phyloP scores from a whole-genome alignment of 2,113 vertebrate species.

The Maccullochella peelii region DNA sequence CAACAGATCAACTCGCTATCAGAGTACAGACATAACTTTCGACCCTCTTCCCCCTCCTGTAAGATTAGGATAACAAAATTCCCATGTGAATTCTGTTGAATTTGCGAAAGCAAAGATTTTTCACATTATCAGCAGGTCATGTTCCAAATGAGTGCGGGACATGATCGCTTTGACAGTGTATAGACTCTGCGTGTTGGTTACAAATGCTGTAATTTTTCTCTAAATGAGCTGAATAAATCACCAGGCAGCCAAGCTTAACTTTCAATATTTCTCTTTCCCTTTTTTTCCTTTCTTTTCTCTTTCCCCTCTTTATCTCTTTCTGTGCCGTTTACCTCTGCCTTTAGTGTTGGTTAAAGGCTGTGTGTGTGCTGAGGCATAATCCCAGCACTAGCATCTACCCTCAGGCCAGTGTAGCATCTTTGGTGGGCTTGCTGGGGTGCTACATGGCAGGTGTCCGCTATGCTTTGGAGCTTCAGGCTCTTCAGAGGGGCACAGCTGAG shows the following conservation, averaged over 20 bases:
- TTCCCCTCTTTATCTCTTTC: background rate
- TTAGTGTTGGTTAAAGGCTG: slow-evolving; percentile 82
- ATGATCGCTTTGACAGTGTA: background rate
- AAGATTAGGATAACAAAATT: slow-evolving; percentile 20
- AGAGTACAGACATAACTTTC: slow-evolving; percentile 67
- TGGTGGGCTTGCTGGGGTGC: slow-evolving; percentile 90
- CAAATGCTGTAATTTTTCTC: background rate
- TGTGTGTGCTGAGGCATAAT: slow-evolving; percentile 91
- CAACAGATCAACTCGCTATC: slow-evolving; percentile 43
- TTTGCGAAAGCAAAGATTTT: slow-evolving; percentile 14
- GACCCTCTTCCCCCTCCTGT: background rate
- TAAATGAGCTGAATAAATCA: background rate
- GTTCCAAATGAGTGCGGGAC: background rate
- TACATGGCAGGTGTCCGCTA: slow-evolving; percentile 90
- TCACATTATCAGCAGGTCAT: slow-evolving; percentile 2
- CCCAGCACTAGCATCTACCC: slow-evolving; percentile 82
- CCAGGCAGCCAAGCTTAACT: background rate
- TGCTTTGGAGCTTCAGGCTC: slow-evolving; percentile 86
- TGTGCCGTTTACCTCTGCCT: background rate
- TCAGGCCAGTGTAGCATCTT: slow-evolving; percentile 83
- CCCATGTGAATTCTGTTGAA: slow-evolving; percentile 35
- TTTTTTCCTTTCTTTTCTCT: background rate
- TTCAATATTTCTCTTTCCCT: background rate
- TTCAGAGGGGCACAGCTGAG: slow-evolving; percentile 80
- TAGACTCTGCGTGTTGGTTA: background rate